Percentiles rank a stretch among this genome's conserved stretches.
These are phyloP conservation scores for Sternarchorhynchus goeldii DNA, from an alignment of 2,797 vertebrate genomes.

Conservation along the genomic window DNA sequence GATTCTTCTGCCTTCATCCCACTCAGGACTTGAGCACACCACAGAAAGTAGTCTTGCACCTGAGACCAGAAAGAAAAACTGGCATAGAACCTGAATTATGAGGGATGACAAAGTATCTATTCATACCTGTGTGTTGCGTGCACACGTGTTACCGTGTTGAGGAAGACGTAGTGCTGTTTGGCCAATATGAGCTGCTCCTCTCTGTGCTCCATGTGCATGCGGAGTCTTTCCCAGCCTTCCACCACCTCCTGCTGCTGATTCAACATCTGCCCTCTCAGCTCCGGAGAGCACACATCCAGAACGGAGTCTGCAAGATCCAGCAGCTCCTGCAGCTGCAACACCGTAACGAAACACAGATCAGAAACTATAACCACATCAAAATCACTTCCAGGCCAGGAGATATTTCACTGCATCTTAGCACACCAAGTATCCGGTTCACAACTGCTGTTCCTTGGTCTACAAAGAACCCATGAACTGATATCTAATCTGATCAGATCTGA, in stretches of 20 bases:
- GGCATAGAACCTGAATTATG: background rate
- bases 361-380: background rate
- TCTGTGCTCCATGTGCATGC: constrained; percentile 68
- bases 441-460: too few species aligned
- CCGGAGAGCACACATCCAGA: constrained; percentile 65
- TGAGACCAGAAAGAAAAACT: constrained; percentile 54
- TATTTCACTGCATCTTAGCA: background rate
- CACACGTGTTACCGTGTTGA: constrained; percentile 70
- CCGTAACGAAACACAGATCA: constrained; percentile 1
- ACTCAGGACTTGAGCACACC: constrained; percentile 76
- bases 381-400: background rate
- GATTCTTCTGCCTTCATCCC: constrained; percentile 79
- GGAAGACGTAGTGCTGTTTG: constrained; percentile 75
- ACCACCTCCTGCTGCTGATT: constrained; percentile 77
- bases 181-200: constrained; percentile 73
- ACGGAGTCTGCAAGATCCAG: constrained; percentile 69
- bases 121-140: background rate
- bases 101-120: too few species aligned
- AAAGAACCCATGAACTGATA: background rate
- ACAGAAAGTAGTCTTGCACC: constrained; percentile 82
- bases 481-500: too few species aligned
- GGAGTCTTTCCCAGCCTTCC: constrained; percentile 80
- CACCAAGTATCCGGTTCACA: too few species aligned
- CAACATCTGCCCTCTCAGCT: constrained; percentile 70
- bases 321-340: constrained; percentile 81